Conservation (phyloP, 1,140 invertebrate genomes). For the Bombus breviceps region DNA sequence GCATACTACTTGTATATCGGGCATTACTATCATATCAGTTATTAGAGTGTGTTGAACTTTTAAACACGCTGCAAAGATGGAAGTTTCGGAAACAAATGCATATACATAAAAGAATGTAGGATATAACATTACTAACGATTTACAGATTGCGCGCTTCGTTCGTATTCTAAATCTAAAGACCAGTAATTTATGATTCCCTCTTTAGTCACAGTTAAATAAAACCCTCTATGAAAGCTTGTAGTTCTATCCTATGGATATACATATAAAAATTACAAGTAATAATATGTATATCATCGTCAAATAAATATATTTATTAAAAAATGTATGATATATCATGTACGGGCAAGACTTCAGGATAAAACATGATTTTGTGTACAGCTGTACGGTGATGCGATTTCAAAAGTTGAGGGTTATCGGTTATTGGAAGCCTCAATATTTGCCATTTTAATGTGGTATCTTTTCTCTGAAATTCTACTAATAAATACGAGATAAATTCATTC, state of each 20-base stretch:
- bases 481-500: constrained; percentile 87
- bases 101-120: not conserved
- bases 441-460: constrained; percentile 84
- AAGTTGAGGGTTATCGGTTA: constrained; percentile 83
- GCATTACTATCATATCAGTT: constrained; percentile 86
- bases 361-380: constrained; percentile 84
- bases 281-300: not conserved
- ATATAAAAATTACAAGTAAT: not conserved
- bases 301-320: not conserved
- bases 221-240: constrained; percentile 84
- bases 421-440: constrained; percentile 84
- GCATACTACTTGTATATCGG: constrained; percentile 87
- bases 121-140: constrained; percentile 82
- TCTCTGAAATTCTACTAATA: constrained; percentile 86
- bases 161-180: constrained; percentile 85
- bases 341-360: constrained; percentile 83
- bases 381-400: constrained; percentile 85
- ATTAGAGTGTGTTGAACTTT: constrained; percentile 86
- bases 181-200: constrained; percentile 89
- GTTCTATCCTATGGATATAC: constrained; percentile 78
- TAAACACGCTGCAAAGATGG: constrained; percentile 77
- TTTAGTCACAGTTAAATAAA: constrained; percentile 86
- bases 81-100: not conserved
- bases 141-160: constrained; percentile 84
- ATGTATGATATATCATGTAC: constrained; percentile 60